Conservation (phyloP, 2,888 invertebrate genomes). For the Chirona hameri region DNA sequence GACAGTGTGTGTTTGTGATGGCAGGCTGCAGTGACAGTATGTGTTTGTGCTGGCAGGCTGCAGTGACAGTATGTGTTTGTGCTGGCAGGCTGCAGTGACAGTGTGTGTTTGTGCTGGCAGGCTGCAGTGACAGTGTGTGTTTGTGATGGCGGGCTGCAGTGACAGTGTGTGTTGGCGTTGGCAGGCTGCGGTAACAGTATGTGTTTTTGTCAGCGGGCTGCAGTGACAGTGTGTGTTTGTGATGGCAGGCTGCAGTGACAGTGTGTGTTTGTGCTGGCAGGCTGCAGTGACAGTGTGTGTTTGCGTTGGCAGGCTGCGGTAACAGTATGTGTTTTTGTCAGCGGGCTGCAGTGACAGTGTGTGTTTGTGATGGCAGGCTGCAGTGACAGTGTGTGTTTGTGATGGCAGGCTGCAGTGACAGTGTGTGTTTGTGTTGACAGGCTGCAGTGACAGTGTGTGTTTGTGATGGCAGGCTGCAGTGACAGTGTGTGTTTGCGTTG, state of each 20-base stretch:
- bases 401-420: slow-evolving; percentile 66
- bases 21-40: too few relatives aligned
- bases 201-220: slow-evolving; percentile 52
- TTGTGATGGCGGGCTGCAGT: neutral
- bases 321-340: slow-evolving; percentile 46
- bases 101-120: too few relatives aligned
- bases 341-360: slow-evolving; percentile 66
- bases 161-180: slow-evolving; percentile 7
- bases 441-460: too few relatives aligned
- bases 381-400: slow-evolving; percentile 58
- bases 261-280: slow-evolving; percentile 46
- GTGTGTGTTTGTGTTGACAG: too few relatives aligned
- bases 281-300: slow-evolving; percentile 65
- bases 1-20: slow-evolving; percentile 46
- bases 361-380: slow-evolving; percentile 52
- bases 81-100: too few relatives aligned
- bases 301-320: slow-evolving; percentile 62
- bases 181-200: slow-evolving; percentile 66
- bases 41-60: too few relatives aligned
- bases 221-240: slow-evolving; percentile 58
- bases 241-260: slow-evolving; percentile 66
- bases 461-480: too few relatives aligned
- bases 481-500: too few relatives aligned
- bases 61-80: too few relatives aligned
- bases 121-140: neutral